Percentiles rank a stretch among this genome's conserved stretches.
These are phyloP conservation scores for Troilus luridus DNA, from an alignment of 2,888 invertebrate species.

Conservation along the genomic window DNA sequence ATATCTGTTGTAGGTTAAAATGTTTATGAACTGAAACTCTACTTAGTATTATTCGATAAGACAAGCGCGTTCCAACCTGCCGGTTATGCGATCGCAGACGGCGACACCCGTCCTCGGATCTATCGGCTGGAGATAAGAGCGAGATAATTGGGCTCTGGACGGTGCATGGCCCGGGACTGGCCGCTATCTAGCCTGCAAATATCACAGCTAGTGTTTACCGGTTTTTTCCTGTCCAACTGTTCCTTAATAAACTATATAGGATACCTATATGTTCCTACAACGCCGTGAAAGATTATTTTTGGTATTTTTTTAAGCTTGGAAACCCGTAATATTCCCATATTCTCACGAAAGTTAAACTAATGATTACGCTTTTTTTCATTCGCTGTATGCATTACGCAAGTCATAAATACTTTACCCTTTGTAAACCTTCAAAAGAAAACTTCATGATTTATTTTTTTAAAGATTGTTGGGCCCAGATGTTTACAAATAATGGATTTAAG, in stretches of 20 bases:
- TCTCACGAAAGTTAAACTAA: too few relatives aligned
- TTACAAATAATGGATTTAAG: too few relatives aligned
- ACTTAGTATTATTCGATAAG: not conserved
- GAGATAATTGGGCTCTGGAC: not conserved
- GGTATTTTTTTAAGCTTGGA: not conserved
- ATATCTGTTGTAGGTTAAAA: too few relatives aligned
- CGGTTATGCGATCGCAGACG: too few relatives aligned
- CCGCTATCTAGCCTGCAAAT: not conserved
- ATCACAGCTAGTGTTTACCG: not conserved
- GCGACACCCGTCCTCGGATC: not conserved
- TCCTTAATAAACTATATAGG: not conserved
- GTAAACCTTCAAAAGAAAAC: too few relatives aligned
- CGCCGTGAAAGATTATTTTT: too few relatives aligned
- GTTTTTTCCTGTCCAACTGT: not conserved
- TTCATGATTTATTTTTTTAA: too few relatives aligned
- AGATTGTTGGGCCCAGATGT: too few relatives aligned
- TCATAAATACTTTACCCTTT: too few relatives aligned
- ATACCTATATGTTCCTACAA: not conserved
- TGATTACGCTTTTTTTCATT: too few relatives aligned
- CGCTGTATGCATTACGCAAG: too few relatives aligned
- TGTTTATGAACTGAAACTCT: not conserved
- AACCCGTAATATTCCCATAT: not conserved
- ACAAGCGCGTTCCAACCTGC: not conserved
- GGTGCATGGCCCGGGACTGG: not conserved
- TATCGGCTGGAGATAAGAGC: slow-evolving; percentile 25